Percentiles rank a stretch among this genome's conserved stretches.
Evolutionary conservation across 2,888 invertebrate species (phyloP).

Genomic region (Pyrrhia umbra): DNA sequence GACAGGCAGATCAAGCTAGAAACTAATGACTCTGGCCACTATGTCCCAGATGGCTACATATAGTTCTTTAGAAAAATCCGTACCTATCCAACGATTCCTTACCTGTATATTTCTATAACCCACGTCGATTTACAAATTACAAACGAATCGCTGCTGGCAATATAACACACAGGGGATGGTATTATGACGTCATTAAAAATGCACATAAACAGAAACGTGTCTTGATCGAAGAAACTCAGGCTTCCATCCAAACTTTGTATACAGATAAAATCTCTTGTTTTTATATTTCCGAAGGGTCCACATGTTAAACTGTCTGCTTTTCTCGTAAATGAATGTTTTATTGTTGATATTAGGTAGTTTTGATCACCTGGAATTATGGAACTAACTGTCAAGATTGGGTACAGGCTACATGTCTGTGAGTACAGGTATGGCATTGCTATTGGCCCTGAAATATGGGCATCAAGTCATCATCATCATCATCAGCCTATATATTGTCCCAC

Average conservation of each 20-base stretch:
- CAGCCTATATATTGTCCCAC: no score
- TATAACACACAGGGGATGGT: slow-evolving; percentile 96
- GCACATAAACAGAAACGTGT: slow-evolving; percentile 95
- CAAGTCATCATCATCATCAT: no score
- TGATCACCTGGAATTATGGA: slow-evolving; percentile 91
- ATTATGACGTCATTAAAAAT: slow-evolving; percentile 94
- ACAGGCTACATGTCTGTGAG: no score
- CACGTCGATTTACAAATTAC: slow-evolving; percentile 95
- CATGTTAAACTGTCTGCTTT: slow-evolving; percentile 94
- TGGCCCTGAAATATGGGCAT: no score
- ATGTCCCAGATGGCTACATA: neutral
- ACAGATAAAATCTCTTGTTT: slow-evolving; percentile 96
- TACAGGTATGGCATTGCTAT: no score
- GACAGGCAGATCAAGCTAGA: no score
- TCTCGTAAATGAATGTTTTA: slow-evolving; percentile 95
- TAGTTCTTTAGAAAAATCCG: neutral
- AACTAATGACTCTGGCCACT: no score
- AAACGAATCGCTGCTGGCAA: slow-evolving; percentile 95
- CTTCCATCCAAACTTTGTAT: slow-evolving; percentile 97
- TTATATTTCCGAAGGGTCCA: slow-evolving; percentile 96
- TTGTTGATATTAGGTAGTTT: slow-evolving; percentile 92
- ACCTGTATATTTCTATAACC: slow-evolving; percentile 96
- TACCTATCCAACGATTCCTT: slow-evolving; percentile 60
- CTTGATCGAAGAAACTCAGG: slow-evolving; percentile 97
- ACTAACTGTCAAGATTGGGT: no score